These are phyloP conservation scores for Andrena praecox DNA, from an alignment of 2,888 invertebrate genomes.

Conservation along the genomic window DNA sequence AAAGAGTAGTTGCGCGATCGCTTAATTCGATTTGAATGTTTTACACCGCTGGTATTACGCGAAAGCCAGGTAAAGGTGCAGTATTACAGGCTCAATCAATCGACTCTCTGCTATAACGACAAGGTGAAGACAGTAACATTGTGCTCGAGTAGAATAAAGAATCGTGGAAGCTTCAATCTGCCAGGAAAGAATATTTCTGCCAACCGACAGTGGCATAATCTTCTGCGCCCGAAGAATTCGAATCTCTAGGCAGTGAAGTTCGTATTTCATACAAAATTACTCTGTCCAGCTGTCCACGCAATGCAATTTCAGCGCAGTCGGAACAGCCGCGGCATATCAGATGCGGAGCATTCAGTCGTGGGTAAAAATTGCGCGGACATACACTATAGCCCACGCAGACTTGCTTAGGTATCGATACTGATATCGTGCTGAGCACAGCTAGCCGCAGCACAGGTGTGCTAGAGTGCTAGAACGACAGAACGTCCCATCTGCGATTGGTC, in stretches of 20 bases:
- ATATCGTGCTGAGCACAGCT: not conserved
- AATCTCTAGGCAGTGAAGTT: not conserved
- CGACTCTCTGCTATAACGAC: too few species aligned
- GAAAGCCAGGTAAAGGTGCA: too few species aligned
- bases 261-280: not conserved
- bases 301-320: not conserved
- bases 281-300: not conserved
- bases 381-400: not conserved
- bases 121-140: too few species aligned
- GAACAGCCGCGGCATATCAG: not conserved
- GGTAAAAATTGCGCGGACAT: conserved; percentile 15
- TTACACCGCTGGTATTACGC: not conserved
- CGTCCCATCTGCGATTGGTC: not conserved
- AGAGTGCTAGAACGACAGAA: conserved; percentile 17
- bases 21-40: conserved; percentile 23
- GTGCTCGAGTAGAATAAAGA: too few species aligned
- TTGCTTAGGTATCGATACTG: not conserved
- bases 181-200: too few species aligned
- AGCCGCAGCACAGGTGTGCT: not conserved
- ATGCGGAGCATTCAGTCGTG: not conserved
- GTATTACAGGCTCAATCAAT: too few species aligned
- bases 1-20: conserved; percentile 2
- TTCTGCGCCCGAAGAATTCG: not conserved
- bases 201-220: too few species aligned
- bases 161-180: too few species aligned